phyloP scores from a whole-genome alignment of 1,140 invertebrate species.

The Papilio polyxenes region DNA sequence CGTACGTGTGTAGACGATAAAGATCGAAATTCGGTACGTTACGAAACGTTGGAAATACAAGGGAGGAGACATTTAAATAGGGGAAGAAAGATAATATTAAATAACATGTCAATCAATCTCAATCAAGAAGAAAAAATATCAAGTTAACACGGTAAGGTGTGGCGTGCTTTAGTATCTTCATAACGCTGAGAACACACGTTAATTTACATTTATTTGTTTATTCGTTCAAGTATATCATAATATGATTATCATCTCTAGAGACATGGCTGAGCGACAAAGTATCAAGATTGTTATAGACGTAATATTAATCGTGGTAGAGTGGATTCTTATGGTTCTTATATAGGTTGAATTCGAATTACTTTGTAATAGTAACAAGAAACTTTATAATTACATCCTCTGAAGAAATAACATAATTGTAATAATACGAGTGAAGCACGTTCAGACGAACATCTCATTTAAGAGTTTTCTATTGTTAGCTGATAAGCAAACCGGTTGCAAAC shows the following conservation, averaged over 20 bases:
- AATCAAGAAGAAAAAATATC: constrained; percentile 8
- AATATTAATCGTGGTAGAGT: neutral
- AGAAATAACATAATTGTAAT: neutral
- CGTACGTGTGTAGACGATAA: constrained; percentile 30
- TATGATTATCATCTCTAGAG: neutral
- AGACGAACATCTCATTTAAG: too few species aligned
- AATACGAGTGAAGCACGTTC: too few species aligned
- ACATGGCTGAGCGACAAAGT: too few species aligned
- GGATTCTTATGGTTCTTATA: too few species aligned
- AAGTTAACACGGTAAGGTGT: neutral
- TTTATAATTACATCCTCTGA: neutral
- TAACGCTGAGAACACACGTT: neutral
- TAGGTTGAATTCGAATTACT: too few species aligned
- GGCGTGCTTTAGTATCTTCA: neutral
- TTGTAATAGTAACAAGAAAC: neutral
- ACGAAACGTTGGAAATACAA: neutral
- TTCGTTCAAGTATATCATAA: neutral
- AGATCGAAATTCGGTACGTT: constrained; percentile 21
- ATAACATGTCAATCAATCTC: neutral
- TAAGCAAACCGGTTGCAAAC: too few species aligned
- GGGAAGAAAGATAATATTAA: neutral
- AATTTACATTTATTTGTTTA: neutral
- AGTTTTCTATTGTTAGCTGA: too few species aligned
- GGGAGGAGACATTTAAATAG: constrained; percentile 12
- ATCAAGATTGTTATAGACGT: neutral